phyloP scores from a whole-genome alignment of 2,888 invertebrate genomes.

The Amiota minor region DNA sequence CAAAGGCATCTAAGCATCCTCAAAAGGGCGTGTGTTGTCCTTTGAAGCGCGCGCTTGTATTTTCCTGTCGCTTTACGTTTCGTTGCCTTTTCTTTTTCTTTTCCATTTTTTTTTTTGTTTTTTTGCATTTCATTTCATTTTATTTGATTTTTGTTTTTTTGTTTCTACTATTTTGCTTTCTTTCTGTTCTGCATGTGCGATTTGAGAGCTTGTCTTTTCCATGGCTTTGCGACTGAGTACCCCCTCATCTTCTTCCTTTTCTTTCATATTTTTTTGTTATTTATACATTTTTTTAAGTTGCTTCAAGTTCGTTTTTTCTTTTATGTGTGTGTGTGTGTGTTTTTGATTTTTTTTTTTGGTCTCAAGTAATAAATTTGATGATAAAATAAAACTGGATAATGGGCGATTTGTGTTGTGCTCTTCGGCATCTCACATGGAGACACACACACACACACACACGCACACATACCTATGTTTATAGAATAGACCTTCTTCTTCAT shows the following conservation, averaged over 20 bases:
- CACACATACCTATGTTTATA: not conserved
- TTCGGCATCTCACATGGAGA: conserved; percentile 31
- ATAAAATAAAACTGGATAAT: conserved; percentile 68
- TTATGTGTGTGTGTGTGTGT: conserved; percentile 40
- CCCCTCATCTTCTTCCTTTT: not conserved
- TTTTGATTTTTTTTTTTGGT: conserved; percentile 39
- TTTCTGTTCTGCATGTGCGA: not conserved
- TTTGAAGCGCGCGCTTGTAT: conserved; percentile 12
- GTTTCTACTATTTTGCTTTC: not conserved
- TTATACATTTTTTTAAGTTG: not conserved
- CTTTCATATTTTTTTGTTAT: not conserved
- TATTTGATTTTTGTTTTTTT: not conserved
- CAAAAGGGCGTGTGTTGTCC: conserved; percentile 58
- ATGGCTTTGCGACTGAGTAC: too few species aligned
- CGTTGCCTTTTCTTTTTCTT: conserved; percentile 52
- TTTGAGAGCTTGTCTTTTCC: not conserved
- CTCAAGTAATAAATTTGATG: conserved; percentile 65
- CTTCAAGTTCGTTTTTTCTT: conserved; percentile 32
- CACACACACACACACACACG: conserved; percentile 12
- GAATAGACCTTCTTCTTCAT: not conserved
- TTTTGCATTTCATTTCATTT: conserved; percentile 4
- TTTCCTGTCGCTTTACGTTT: conserved; percentile 34
- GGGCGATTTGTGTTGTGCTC: conserved; percentile 58
- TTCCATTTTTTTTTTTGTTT: conserved; percentile 24
- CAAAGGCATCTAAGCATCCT: conserved; percentile 9